Evolutionary conservation across 53 echinoderm and acorn worm species (phyloP), one percentile per base, ranked within the genome.

Genomic region (Holothuria scabra): DNA sequence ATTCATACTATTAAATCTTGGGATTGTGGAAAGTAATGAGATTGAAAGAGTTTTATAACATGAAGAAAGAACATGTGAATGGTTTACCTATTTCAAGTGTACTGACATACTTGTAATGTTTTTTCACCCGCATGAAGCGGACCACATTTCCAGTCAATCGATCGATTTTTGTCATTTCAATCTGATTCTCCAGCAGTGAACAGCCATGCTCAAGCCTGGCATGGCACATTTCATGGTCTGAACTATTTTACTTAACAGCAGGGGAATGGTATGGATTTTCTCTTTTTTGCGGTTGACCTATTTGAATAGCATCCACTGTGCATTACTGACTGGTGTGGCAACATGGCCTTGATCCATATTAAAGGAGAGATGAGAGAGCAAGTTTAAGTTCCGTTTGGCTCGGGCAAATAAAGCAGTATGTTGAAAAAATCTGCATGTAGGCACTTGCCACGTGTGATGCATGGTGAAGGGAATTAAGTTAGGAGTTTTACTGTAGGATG

Each of bases 331-430:
- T 21, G 46, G 23, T 41, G 10, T 34, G 34, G 34, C 25, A 72
- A 72, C 72, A 72, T 72, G 72, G 72, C 72, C 72, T 72, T 72
- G 72, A 72, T 72, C 72, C 72, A 72, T 72, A 72, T 72, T 72
- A 38, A 72, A 48, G 44, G 46, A 10, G 49, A 48, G 48, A 23
- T 48, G 72, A 19, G 46, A 72, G 72, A 52, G 52, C 52, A 52
- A 52, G 52, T 52, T 52, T 14, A 52, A 52, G 52, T 52, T 52
- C 49, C 72, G 48, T 72, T 72, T 72, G 28, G 72, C 21, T 72
- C 28, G 48, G 72, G 72, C 72, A 72, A 72, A 48, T 72, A 72
- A 72, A 72, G 72, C 72, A 72, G 72, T 72, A 72, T 72, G 72
- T 44, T 44, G 46, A 34, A 65, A 72, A 52, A 52, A 14, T 16